Base-by-base conservation (phyloP, 2,888 invertebrate genomes). In the Pemphredon lugubris region DNA sequence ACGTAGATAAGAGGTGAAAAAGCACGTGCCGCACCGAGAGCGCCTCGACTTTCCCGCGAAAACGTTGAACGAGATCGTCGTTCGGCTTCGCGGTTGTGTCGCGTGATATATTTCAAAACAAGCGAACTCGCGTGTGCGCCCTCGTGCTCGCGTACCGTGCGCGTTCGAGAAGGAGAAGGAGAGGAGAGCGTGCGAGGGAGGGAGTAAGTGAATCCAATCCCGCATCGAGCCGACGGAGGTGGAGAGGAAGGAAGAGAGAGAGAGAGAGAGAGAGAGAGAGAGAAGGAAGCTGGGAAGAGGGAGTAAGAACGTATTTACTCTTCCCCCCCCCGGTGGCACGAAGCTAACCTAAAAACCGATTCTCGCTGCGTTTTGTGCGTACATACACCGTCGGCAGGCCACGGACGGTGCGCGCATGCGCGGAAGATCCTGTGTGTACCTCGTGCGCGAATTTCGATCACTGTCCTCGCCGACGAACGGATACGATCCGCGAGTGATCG, bases 401-500 rank as follows among this genome's bases (percentile, higher is more conserved):
- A 47, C 61, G 51, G 55, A 32, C 47, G 54, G 53, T 61, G 63
- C 65, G 80, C 79, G 77, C 75, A 70, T 78, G 81, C 78, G 75
- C 75, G 42, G 51, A 42, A 61, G 69, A 42, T 30, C 48, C 51
- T 32, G 59, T 72, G 61, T 23, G 42, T 67, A 30, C 57, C 67
- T 75, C 71, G 79, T 77, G 77, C 79, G 77, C 79, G 77, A 77
- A 75, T 79, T 77, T 75, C 67, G 59, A 77, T 75, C 75, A 26
- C 39, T 30, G 60, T 61, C 60, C 57, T 57, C 30, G 20, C 14
- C 42, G 51, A 21, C 57, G 59, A 42, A 23, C 21, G 55, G 55
- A 63, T 7, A 67, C 63, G 40, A 48, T 55, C 37, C 44, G 50
- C 48, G 57, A 42, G 18, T 30, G 57, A 60, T 53, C 39, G 57